These are phyloP conservation scores for Prinia subflava DNA, from an alignment of 2,113 vertebrate genomes.

Conservation along the genomic window DNA sequence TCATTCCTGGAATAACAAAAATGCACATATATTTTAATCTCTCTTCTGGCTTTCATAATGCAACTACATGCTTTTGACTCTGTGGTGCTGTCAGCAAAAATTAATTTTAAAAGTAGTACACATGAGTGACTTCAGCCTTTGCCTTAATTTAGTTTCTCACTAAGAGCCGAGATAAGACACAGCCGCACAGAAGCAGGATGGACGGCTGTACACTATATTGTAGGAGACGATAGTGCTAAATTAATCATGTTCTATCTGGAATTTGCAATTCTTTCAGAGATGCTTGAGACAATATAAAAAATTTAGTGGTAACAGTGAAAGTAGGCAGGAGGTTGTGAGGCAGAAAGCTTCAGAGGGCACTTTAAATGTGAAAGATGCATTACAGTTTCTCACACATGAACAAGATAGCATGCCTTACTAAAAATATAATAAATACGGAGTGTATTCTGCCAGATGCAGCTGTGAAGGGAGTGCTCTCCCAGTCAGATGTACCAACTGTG, in stretches of 20 bases:
- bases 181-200: constrained; percentile 58
- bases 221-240: constrained; percentile 80
- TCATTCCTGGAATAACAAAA: constrained; percentile 56
- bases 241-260: constrained; percentile 95
- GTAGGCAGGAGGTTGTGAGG: constrained; percentile 77
- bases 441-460: constrained; percentile 40
- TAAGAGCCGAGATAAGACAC: constrained; percentile 62
- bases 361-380: constrained; percentile 80
- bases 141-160: constrained; percentile 73
- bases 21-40: constrained; percentile 70
- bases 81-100: constrained; percentile 69
- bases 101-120: constrained; percentile 71
- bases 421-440: constrained; percentile 67
- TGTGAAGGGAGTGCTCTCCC: constrained; percentile 26
- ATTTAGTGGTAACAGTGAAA: constrained; percentile 84
- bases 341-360: constrained; percentile 78
- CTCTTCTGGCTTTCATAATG: constrained; percentile 56
- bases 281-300: constrained; percentile 92
- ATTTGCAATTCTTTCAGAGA: constrained; percentile 96
- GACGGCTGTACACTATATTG: constrained; percentile 58
- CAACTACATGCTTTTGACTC: constrained; percentile 58
- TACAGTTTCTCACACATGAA: constrained; percentile 71
- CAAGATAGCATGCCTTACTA: constrained; percentile 64
- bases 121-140: constrained; percentile 53
- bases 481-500: constrained; percentile 26